Evolutionary conservation across 2,113 vertebrate genomes (phyloP).

Genomic region (Leptobrachium leishanense): DNA sequence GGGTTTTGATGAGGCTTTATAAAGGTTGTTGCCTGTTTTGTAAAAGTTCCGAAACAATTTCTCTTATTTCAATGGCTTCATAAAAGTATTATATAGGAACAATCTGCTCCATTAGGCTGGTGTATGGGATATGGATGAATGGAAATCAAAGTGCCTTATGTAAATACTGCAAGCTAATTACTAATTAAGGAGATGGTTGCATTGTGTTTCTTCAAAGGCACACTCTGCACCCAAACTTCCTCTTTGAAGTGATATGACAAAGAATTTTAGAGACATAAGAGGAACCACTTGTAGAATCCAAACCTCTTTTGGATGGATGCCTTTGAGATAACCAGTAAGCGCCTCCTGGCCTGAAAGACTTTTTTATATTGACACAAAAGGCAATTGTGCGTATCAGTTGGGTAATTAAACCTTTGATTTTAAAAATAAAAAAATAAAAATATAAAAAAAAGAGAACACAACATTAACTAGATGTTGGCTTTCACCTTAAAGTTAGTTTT

Average conservation of each 20-base stretch:
- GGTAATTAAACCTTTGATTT: too few relatives aligned
- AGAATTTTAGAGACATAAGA: background rate
- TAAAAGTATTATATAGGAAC: background rate
- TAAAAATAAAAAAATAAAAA: too few relatives aligned
- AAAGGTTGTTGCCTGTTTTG: too few relatives aligned
- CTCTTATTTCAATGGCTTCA: too few relatives aligned
- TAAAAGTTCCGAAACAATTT: too few relatives aligned
- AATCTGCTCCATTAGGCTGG: background rate
- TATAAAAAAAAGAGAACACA: too few relatives aligned
- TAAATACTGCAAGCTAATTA: slow-evolving; percentile 1
- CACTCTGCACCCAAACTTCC: background rate
- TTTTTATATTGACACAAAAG: background rate
- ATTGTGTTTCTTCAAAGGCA: slow-evolving; percentile 25
- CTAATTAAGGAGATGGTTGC: background rate
- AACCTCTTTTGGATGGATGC: background rate
- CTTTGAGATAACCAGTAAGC: background rate
- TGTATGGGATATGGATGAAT: background rate
- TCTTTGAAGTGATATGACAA: slow-evolving; percentile 17
- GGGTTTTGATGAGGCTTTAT: too few relatives aligned
- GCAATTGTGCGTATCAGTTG: background rate
- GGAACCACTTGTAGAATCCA: background rate
- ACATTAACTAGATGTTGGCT: too few relatives aligned
- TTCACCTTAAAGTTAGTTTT: too few relatives aligned
- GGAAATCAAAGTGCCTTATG: background rate
- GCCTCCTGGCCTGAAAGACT: background rate